Evolutionary conservation across 1,140 invertebrate genomes (phyloP), one percentile per base, ranked within the genome.

Genomic region (Scaptomyza montana): DNA sequence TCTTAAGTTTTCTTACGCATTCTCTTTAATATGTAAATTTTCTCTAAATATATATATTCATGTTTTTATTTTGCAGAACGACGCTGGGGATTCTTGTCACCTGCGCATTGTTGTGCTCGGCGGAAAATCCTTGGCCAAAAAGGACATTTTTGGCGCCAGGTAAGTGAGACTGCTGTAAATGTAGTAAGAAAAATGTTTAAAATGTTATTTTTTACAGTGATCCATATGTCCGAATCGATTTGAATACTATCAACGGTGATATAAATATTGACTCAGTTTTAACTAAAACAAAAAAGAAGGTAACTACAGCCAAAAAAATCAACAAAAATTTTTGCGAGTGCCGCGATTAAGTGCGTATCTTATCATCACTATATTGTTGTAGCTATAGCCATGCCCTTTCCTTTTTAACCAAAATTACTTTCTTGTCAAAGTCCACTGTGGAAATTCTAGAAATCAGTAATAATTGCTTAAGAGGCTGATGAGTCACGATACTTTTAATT

Each of bases 61-160:
- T 53, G 36, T 5, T 57, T 55, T 5, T 30, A 65, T 94, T 33
- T 33, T 94, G 28, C 93, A 96, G 96, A 95, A 94, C 92, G 95
- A 96, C 91, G 95, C 96, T 82, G 95, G 96, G 80, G 94, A 94
- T 73, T 95, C 95, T 81, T 95, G 94, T 92, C 94, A 96, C 90
- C 92, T 98, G 82, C 94, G 96, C 78, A 93, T 98, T 81, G 96
- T 95, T 92, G 95, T 99, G 57, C 94, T 98, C 65, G 95, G 95
- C 80, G 98, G 97, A 33, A 95, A 97, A 92, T 95, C 97, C 79
- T 93, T 99, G 87, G 98, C 98, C 30, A 98, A 98, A 92, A 99
- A 99, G 93, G 98, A 99, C 92, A 99, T 99, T 84, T 99, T 99
- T 94, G 98, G 98, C 87, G 98, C 98, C 78, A 98, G 96, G 97